These are phyloP conservation scores for Gila orcuttii DNA, from an alignment of 2,113 vertebrate species.

Conservation along the genomic window DNA sequence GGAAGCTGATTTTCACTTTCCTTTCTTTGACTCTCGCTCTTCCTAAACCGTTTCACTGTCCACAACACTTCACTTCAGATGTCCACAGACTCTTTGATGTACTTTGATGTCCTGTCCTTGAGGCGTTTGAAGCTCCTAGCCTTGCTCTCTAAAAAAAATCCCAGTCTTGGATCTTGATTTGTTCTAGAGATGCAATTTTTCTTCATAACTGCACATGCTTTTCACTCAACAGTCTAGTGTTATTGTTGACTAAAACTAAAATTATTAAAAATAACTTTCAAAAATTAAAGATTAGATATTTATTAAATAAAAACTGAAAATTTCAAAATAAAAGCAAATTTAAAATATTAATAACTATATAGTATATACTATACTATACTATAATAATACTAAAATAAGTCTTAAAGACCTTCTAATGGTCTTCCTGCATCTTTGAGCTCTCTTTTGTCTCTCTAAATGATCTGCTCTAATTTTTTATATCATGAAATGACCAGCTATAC, in stretches of 20 bases:
- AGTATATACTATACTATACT: no score
- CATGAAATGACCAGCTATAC: no score
- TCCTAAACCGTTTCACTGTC: constrained; percentile 6
- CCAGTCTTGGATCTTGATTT: background rate
- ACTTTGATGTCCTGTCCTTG: constrained; percentile 20
- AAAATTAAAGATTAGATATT: background rate
- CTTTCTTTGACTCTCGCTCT: background rate
- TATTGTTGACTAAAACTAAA: background rate
- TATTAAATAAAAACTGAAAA: background rate
- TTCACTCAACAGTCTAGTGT: background rate
- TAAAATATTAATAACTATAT: background rate
- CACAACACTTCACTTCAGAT: constrained; percentile 12
- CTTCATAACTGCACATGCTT: background rate
- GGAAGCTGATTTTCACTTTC: background rate
- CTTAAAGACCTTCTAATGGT: background rate
- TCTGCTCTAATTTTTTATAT: background rate
- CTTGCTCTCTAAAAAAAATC: background rate
- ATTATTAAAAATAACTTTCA: background rate
- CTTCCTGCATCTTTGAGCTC: background rate
- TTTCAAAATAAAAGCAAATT: background rate
- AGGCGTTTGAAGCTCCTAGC: background rate
- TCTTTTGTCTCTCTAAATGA: background rate
- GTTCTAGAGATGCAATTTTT: background rate
- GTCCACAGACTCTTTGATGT: constrained; percentile 17
- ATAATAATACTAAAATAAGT: background rate